Base-by-base conservation (phyloP, 2,888 invertebrate species). In the Cryptosula pallasiana region DNA sequence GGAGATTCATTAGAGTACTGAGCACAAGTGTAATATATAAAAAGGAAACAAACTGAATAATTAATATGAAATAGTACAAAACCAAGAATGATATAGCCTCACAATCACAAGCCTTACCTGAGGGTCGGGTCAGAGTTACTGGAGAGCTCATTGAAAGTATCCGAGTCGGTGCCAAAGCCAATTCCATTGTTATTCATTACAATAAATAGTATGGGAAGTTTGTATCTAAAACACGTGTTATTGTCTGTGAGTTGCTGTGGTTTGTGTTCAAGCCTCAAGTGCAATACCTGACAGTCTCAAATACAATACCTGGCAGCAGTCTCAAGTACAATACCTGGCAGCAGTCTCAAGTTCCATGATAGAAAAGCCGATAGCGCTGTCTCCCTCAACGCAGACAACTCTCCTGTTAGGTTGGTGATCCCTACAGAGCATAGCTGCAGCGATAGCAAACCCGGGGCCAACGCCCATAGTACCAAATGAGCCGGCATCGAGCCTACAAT, bases 271-370 rank as follows among this genome's bases (percentile, higher is more conserved):
- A 45, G 9, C 16, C 45, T 45, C 45, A 13, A 45, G n/a, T n/a
- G n/a, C n/a, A n/a, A n/a, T n/a, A n/a, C n/a, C n/a, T n/a, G n/a
- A n/a, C 45, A 45, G 9, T 13, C 45, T 13, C 20, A 20, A 45
- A 63, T 16, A 32, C 34, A 23, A 2, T 77, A 88, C 88, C 90
- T 87, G 81, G 92, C 90, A 90, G 20, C 45, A 45, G 9, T 13
- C 45, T 13, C 20, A 20, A 45, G 35, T 16, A 32, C 34, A 23
- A 2, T 77, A 88, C 88, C 90, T 87, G 81, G 92, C 90, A 90
- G 96, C 93, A 0, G 97, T 98, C 87, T 98, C 98, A 34, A 97
- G 88, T 87, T 98, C 98, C 95, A 97, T 95, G 80, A 94, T 97
- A 34, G 95, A 95, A 87, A 98, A 98, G 1, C 98, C 98, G 85